Evolutionary conservation across 2,113 vertebrate species (phyloP).

Genomic region (Hepsetus odoe): DNA sequence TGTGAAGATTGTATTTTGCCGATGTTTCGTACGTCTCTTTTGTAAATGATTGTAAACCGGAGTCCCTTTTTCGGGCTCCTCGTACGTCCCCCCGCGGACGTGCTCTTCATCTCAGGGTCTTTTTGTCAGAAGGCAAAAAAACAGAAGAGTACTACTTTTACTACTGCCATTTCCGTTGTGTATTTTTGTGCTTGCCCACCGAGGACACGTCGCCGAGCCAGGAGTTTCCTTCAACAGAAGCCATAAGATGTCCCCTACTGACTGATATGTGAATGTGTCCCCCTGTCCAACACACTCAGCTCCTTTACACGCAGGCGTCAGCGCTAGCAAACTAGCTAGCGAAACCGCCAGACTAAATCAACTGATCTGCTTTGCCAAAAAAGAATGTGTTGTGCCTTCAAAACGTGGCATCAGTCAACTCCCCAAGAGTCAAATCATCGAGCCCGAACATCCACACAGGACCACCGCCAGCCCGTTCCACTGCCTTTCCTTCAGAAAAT

Average conservation of each 20-base stretch:
- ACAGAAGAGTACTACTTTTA: conserved; percentile 22
- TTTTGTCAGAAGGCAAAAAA: conserved; percentile 52
- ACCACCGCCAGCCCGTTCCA: too few species aligned
- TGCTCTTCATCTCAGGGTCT: conserved; percentile 75
- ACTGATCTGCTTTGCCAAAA: too few species aligned
- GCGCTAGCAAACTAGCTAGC: too few species aligned
- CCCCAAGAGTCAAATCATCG: background rate
- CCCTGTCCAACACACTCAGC: too few species aligned
- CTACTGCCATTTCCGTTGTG: conserved; percentile 19
- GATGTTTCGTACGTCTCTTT: background rate
- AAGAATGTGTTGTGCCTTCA: conserved; percentile 13
- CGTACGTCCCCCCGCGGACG: conserved; percentile 52
- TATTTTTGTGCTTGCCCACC: conserved; percentile 2
- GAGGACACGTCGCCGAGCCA: conserved; percentile 11
- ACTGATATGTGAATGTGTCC: background rate
- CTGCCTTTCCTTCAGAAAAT: too few species aligned
- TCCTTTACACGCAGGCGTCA: too few species aligned
- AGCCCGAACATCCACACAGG: background rate
- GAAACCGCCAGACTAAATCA: too few species aligned
- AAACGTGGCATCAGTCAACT: background rate
- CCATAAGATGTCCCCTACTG: background rate
- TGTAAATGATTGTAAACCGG: conserved; percentile 60
- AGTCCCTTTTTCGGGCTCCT: conserved; percentile 43
- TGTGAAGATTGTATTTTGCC: background rate
- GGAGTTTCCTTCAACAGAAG: background rate